Evolutionary conservation across 2,888 invertebrate species (phyloP).

Genomic region (Andrena flavipes): DNA sequence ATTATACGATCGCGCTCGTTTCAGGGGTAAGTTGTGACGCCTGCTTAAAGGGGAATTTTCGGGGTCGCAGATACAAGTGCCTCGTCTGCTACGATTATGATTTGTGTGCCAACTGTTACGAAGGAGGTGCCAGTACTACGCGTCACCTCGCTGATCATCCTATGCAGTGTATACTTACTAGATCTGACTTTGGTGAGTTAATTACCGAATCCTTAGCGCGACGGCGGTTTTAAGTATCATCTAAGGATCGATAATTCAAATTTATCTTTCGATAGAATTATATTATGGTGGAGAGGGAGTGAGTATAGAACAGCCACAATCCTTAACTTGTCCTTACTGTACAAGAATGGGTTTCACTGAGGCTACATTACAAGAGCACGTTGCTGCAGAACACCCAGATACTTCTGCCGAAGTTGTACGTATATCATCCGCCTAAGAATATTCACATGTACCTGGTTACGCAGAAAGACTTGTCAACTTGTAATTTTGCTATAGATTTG

Average conservation of each 20-base stretch:
- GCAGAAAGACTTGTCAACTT: not conserved
- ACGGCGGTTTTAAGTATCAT: not conserved
- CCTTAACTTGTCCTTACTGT: conserved; percentile 99
- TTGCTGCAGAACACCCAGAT: conserved; percentile 96
- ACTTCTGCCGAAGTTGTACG: conserved; percentile 95
- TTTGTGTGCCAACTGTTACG: conserved; percentile 98
- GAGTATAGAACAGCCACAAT: conserved; percentile 96
- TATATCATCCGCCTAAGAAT: conserved; percentile 55
- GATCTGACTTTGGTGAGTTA: conserved; percentile 96
- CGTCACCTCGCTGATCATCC: conserved; percentile 98
- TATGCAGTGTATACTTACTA: conserved; percentile 99
- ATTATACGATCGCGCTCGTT: conserved; percentile 34
- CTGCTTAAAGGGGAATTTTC: conserved; percentile 98
- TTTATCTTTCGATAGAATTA: conserved; percentile 88
- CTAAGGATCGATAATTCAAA: not conserved
- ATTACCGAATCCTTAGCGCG: not conserved
- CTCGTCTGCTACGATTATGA: conserved; percentile 99
- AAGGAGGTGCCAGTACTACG: conserved; percentile 95
- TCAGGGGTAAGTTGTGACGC: conserved; percentile 99
- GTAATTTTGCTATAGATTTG: conserved; percentile 90
- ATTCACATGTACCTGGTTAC: not conserved
- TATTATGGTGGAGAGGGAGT: conserved; percentile 98
- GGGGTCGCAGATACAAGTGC: conserved; percentile 99
- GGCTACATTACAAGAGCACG: conserved; percentile 95
- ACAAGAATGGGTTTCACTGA: conserved; percentile 98